Evolutionary conservation across 2,888 invertebrate species (phyloP), one percentile per base, ranked within the genome.

Genomic region (Ctenicera cuprea): DNA sequence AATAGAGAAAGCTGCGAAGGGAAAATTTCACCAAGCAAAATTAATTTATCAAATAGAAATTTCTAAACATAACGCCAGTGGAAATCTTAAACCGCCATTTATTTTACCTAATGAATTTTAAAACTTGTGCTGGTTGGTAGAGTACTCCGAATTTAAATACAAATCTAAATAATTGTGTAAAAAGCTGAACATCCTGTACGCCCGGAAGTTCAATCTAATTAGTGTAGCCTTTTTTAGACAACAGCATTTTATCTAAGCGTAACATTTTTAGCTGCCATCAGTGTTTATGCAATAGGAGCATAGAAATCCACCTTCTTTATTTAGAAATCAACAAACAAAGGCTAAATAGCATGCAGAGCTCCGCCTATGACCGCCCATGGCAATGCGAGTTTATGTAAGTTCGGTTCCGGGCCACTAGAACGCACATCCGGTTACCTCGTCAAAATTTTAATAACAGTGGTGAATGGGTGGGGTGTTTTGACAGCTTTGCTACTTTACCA

Each of bases 381-480:
- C 64, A 33, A 70, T 41, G 54, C 48, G 48, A 72, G 61, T 43
- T 37, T 52, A 33, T 37, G 59, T 37, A 57, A 30, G 43, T 43
- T 63, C 7, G 59, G 78, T 78, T 78, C 78, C 78, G 76, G 75
- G 59, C 78, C 54, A 68, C 68, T 67, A 68, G 71, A 71, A 73
- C 66, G 70, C 63, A 74, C 76, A 78, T 78, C 77, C 77, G 76
- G 77, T 64, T 71, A 74, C 61, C 74, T 76, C 76, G 74, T 79
- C 77, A 76, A 78, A 77, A 69, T 69, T 75, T 79, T 79, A 79
- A 79, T 79, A 78, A 76, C 65, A 65, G 71, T 37, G 70, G 63
- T 50, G 50, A 26, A 68, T 73, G 72, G 79, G 78, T 72, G 77
- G 77, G 77, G 74, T 79, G 76, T 78, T 79, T 73, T 79, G 79